Conservation (phyloP, 2,797 vertebrate genomes). For the Anguilla marmorata region DNA sequence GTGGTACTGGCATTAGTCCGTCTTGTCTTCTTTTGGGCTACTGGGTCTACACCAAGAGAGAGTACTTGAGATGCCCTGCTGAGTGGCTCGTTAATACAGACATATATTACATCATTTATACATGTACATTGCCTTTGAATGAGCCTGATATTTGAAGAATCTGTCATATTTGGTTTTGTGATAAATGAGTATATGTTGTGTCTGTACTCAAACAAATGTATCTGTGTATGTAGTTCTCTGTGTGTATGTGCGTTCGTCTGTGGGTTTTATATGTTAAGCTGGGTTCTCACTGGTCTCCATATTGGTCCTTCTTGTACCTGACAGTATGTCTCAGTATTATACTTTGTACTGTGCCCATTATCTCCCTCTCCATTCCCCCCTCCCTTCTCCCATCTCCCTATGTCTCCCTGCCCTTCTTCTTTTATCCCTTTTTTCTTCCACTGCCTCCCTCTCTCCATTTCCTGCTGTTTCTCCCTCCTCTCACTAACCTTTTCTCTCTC, state of each 20-base stretch:
- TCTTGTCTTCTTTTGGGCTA: neutral
- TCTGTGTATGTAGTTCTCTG: neutral
- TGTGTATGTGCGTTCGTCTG: neutral
- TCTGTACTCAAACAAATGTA: neutral
- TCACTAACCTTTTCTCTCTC: neutral
- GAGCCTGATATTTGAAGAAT: neutral
- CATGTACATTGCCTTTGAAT: neutral
- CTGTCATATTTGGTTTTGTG: neutral
- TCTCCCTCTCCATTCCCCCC: constrained; percentile 10
- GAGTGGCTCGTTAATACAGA: neutral
- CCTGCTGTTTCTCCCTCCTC: neutral
- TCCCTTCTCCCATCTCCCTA: constrained; percentile 30
- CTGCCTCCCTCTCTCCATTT: neutral
- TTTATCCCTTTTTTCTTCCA: neutral
- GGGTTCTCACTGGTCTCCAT: neutral
- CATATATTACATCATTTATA: neutral
- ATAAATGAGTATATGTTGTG: neutral
- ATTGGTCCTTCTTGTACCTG: neutral
- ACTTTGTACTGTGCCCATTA: neutral
- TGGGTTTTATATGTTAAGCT: neutral
- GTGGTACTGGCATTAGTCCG: neutral
- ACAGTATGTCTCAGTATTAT: neutral
- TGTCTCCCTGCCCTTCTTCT: constrained; percentile 15
- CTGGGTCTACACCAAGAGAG: neutral
- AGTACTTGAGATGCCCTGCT: neutral